phyloP scores from a whole-genome alignment of 2,113 vertebrate species.

The Stigmatopora nigra region DNA sequence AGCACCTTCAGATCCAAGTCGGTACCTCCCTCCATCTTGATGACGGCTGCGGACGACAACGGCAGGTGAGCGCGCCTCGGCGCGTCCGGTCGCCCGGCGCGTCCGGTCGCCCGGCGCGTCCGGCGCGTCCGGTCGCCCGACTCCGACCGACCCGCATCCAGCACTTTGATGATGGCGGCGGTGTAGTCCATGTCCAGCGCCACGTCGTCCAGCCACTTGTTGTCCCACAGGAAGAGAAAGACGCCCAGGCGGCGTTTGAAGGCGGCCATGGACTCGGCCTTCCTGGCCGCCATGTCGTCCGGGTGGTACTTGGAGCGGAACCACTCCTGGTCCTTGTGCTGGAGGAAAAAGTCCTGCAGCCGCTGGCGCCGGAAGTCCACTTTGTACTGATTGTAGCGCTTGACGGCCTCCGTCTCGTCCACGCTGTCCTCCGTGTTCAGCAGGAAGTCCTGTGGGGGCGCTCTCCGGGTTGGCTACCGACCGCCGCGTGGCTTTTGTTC shows the following conservation, averaged over 20 bases:
- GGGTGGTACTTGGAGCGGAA: constrained; percentile 89
- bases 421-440: constrained; percentile 83
- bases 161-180: constrained; percentile 77
- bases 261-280: constrained; percentile 75
- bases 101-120: no score
- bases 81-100: no score
- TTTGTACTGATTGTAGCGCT: constrained; percentile 90
- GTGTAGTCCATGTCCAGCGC: constrained; percentile 81
- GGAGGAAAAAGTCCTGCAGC: constrained; percentile 90
- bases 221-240: constrained; percentile 81
- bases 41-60: constrained; percentile 71
- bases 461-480: no score
- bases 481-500: no score
- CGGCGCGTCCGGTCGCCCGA: no score
- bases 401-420: constrained; percentile 86
- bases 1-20: constrained; percentile 83
- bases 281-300: constrained; percentile 75
- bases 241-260: constrained; percentile 77
- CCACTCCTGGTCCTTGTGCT: constrained; percentile 91
- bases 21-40: constrained; percentile 89
- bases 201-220: constrained; percentile 75
- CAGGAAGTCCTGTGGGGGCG: constrained; percentile 72
- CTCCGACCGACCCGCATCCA: constrained; percentile 74
- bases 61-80: constrained; percentile 5
- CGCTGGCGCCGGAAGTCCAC: constrained; percentile 86